These are phyloP conservation scores for Oscheius myriophilus DNA, from an alignment of 2,888 invertebrate species.

Conservation along the genomic window DNA sequence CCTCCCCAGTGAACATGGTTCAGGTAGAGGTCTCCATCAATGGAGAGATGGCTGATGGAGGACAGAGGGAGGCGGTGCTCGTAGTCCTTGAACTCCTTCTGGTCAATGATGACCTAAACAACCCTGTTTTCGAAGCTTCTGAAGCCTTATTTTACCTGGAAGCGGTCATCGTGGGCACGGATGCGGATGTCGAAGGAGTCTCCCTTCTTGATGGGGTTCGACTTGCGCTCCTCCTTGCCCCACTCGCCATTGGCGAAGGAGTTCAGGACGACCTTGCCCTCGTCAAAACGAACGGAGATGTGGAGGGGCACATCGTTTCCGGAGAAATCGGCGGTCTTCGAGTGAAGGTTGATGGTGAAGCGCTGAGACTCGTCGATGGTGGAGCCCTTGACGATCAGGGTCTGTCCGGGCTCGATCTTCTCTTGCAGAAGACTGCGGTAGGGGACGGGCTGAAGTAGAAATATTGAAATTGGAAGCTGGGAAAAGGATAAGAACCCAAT, in stretches of 20 bases:
- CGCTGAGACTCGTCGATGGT: slow-evolving; percentile 66
- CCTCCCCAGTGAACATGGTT: slow-evolving; percentile 64
- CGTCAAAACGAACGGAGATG: slow-evolving; percentile 68
- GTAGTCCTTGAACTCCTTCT: slow-evolving; percentile 64
- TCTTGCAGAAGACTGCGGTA: slow-evolving; percentile 68
- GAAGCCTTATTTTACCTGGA: slow-evolving; percentile 44
- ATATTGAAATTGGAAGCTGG: background rate
- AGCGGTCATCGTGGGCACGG: slow-evolving; percentile 60
- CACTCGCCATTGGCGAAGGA: slow-evolving; percentile 65
- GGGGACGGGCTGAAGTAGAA: slow-evolving; percentile 60
- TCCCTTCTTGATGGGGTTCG: slow-evolving; percentile 64
- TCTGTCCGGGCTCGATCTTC: slow-evolving; percentile 68
- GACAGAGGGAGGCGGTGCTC: slow-evolving; percentile 60
- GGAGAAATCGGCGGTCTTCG: slow-evolving; percentile 67
- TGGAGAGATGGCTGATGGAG: slow-evolving; percentile 57
- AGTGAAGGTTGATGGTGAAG: slow-evolving; percentile 69
- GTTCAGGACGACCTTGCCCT: slow-evolving; percentile 69
- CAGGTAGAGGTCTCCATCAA: slow-evolving; percentile 62
- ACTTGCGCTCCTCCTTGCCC: slow-evolving; percentile 64
- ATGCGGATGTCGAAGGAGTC: slow-evolving; percentile 63
- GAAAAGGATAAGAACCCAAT: too few species aligned
- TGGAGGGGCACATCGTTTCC: slow-evolving; percentile 70
- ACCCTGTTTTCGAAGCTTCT: background rate
- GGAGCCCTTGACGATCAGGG: slow-evolving; percentile 68
- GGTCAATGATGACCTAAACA: slow-evolving; percentile 57